Evolutionary conservation across 2,888 invertebrate genomes (phyloP).

Genomic region (Tetheella fluctuosa): DNA sequence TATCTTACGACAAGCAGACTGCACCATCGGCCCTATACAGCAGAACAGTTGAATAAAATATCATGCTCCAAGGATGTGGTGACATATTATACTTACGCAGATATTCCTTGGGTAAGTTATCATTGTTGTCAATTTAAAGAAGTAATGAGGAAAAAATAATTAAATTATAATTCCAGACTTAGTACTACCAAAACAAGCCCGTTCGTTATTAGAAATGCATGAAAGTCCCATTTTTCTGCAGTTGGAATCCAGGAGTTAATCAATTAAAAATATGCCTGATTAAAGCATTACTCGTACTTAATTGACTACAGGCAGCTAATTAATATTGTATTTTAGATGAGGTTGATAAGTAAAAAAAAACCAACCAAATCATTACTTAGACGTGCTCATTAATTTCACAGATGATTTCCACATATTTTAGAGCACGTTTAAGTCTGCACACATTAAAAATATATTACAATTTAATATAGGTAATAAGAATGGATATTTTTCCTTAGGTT

Average conservation of each 20-base stretch:
- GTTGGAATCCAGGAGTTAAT: neutral
- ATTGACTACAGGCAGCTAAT: neutral
- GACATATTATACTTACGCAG: constrained; percentile 70
- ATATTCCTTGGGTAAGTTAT: constrained; percentile 64
- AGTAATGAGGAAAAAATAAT: too few species aligned
- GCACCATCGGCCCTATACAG: constrained; percentile 68
- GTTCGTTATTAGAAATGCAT: too few species aligned
- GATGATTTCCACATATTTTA: neutral
- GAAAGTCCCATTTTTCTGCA: too few species aligned
- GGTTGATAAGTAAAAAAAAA: neutral
- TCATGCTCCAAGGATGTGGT: constrained; percentile 64
- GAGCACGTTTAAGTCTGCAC: too few species aligned
- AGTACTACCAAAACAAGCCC: too few species aligned
- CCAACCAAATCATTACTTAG: neutral
- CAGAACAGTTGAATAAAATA: constrained; percentile 56
- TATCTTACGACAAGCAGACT: constrained; percentile 72
- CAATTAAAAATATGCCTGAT: neutral
- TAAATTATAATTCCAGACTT: too few species aligned
- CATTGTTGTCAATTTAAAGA: neutral
- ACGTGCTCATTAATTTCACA: neutral
- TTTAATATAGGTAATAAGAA: too few species aligned
- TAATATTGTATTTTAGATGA: neutral
- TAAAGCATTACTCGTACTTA: neutral
- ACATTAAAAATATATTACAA: neutral
- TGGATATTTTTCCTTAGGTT: constrained; percentile 47